Percentiles rank a stretch among this genome's conserved stretches.
These are phyloP conservation scores for Leucophenga varia DNA, from an alignment of 1,140 invertebrate genomes.

Conservation along the genomic window DNA sequence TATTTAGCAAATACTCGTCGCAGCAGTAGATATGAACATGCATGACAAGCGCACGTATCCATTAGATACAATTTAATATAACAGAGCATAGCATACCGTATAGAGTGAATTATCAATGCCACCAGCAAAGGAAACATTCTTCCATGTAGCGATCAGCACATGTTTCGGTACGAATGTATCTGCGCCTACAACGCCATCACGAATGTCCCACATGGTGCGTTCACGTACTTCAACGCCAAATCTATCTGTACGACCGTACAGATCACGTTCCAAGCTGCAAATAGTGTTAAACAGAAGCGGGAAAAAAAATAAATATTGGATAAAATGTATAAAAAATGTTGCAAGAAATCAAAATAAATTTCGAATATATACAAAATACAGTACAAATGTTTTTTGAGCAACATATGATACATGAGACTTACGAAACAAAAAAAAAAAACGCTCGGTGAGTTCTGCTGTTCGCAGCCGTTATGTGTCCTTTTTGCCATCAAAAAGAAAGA, in stretches of 20 bases:
- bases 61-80: no score
- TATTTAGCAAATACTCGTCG: no score
- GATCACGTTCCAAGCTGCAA: slow-evolving; percentile 67
- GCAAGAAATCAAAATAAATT: slow-evolving; percentile 29
- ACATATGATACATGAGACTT: not conserved
- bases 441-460: no score
- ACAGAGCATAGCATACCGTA: no score
- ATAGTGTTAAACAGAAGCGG: slow-evolving; percentile 6
- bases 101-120: slow-evolving; percentile 79
- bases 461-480: no score
- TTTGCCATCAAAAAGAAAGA: not conserved
- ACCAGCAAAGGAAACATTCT: slow-evolving; percentile 90
- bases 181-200: slow-evolving; percentile 86
- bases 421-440: no score
- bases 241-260: slow-evolving; percentile 74
- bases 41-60: no score
- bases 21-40: no score
- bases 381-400: not conserved
- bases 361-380: slow-evolving; percentile 4
- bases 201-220: slow-evolving; percentile 83
- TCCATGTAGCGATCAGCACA: slow-evolving; percentile 91
- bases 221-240: slow-evolving; percentile 85
- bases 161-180: slow-evolving; percentile 89
- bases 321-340: slow-evolving; percentile 4
- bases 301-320: slow-evolving; percentile 12